Conservation (phyloP, 30 jellyfish, hydroid and myxozoan genomes). For the Cassiopea andromeda region DNA sequence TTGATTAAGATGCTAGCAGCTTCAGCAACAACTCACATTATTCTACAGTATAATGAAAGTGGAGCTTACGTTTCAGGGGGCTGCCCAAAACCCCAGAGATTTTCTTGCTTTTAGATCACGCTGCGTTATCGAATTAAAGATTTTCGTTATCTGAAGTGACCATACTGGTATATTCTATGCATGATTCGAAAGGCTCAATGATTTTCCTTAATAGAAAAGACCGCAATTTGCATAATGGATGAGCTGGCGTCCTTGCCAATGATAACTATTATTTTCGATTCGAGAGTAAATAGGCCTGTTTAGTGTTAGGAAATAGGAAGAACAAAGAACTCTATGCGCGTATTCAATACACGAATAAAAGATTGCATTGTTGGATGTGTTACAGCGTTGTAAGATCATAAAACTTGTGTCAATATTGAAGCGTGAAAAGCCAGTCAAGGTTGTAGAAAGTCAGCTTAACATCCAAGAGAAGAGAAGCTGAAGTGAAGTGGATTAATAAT, state of each 20-base stretch:
- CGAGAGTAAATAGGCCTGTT: background rate
- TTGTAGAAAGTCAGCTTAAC: background rate
- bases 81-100: background rate
- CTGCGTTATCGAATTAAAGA: background rate
- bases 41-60: too few species aligned
- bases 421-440: background rate
- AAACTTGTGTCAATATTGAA: background rate
- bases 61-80: too few species aligned
- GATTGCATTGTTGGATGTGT: background rate
- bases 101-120: background rate
- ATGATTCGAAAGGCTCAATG: background rate
- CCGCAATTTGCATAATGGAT: conserved; percentile 9
- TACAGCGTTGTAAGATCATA: background rate
- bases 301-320: background rate
- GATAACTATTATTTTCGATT: background rate
- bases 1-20: too few species aligned
- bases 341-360: background rate
- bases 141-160: background rate
- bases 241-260: background rate
- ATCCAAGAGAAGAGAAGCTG: background rate
- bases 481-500: too few species aligned
- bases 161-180: background rate
- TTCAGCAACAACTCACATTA: too few species aligned
- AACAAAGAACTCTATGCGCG: background rate
- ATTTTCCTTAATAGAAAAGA: background rate